Percentiles rank a stretch among this genome's conserved stretches.
These are phyloP conservation scores for Halictus quadricinctus DNA, from an alignment of 2,888 invertebrate species.

Conservation along the genomic window DNA sequence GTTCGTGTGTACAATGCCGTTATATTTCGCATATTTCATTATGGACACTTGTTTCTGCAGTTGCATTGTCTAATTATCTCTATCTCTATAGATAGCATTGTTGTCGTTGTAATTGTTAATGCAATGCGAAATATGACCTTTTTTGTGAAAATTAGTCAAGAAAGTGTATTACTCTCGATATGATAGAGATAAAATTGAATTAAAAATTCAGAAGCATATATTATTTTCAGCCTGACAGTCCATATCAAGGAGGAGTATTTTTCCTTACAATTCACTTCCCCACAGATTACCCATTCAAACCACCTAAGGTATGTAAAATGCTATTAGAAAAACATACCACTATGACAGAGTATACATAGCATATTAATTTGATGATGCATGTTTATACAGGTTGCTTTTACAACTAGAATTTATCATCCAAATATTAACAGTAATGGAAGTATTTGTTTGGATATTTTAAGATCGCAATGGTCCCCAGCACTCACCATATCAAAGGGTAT, in stretches of 20 bases:
- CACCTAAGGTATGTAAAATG: constrained; percentile 92
- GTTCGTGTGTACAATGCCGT: not conserved
- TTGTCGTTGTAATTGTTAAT: not conserved
- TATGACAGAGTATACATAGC: not conserved
- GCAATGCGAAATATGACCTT: not conserved
- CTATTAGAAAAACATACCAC: constrained; percentile 4
- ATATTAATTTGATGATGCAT: constrained; percentile 22
- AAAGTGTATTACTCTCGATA: not conserved
- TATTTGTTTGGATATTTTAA: constrained; percentile 99
- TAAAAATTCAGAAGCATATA: constrained; percentile 63
- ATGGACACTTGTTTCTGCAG: not conserved
- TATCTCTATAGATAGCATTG: not conserved
- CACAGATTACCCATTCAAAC: constrained; percentile 99
- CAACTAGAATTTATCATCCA: constrained; percentile 99
- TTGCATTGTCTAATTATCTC: constrained; percentile 10
- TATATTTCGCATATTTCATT: not conserved
- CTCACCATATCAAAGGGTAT: constrained; percentile 99
- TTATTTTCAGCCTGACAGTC: constrained; percentile 96
- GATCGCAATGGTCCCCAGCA: constrained; percentile 99
- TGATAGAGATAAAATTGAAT: not conserved
- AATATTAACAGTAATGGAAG: constrained; percentile 99
- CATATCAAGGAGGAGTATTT: constrained; percentile 99
- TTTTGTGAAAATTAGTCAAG: not conserved
- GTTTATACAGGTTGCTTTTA: constrained; percentile 93
- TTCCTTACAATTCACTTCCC: constrained; percentile 99